Evolutionary conservation across 2,113 vertebrate species (phyloP).

Genomic region (Pluvianellus socialis): DNA sequence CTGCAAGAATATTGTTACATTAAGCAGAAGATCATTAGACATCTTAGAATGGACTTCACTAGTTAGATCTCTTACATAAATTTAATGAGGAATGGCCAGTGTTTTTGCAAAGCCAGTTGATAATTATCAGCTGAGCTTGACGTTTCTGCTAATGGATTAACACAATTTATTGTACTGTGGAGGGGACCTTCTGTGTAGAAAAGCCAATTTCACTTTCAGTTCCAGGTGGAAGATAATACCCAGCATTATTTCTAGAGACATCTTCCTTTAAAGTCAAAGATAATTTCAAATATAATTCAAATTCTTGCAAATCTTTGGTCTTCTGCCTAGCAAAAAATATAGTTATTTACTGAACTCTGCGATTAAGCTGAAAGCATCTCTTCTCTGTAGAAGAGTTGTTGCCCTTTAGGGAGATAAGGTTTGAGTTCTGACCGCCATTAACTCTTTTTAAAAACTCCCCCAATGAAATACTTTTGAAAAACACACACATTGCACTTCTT

Average conservation of each 20-base stretch:
- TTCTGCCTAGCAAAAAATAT: not conserved
- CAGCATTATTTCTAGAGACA: not conserved
- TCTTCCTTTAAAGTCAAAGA: conserved; percentile 28
- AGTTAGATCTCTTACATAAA: conserved; percentile 22
- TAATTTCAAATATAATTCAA: conserved; percentile 5
- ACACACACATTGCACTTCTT: not conserved
- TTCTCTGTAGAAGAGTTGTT: not conserved
- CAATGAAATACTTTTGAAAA: not conserved
- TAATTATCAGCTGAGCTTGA: conserved; percentile 52
- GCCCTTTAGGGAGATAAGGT: not conserved
- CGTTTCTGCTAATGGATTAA: conserved; percentile 44
- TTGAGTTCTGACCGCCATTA: not conserved
- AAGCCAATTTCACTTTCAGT: conserved; percentile 18
- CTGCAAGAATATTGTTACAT: not conserved
- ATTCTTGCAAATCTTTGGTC: not conserved
- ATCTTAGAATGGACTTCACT: conserved; percentile 1
- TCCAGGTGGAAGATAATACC: not conserved
- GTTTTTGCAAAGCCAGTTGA: conserved; percentile 12
- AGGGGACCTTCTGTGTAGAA: not conserved
- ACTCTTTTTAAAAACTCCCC: not conserved
- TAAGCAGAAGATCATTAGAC: not conserved
- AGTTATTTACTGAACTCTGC: not conserved
- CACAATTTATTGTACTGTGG: conserved; percentile 14
- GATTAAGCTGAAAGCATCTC: not conserved
- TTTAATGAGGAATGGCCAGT: conserved; percentile 31